Evolutionary conservation across 2,797 vertebrate species (phyloP), one percentile per base, ranked within the genome.

Genomic region (Microctenopoma lineatum): DNA sequence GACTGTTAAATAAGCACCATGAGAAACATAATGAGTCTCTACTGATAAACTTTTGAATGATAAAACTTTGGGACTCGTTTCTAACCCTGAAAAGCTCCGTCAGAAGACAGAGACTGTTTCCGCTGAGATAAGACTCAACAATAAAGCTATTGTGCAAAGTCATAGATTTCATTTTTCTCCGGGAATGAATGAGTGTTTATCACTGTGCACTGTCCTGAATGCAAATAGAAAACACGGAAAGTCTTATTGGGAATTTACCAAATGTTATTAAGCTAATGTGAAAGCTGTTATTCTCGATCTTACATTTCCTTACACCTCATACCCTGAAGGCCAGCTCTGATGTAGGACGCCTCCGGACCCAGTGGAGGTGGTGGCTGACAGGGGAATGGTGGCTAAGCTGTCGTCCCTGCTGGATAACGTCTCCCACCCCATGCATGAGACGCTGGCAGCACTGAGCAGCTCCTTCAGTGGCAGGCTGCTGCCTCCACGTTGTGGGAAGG

Each of bases 51-150:
- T 6, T 48, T 4, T 60, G 25, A 27, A 38, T 7, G 60, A 27
- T 18, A 6, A 7, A 26, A 61, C 13, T 58, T 65, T 25, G 10
- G 39, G n/a, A 56, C 5, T 36, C 32, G 27, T 42, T 42, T 8
- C 3, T 8, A 36, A 15, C 25, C 0, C 16, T 15, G 3, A 16
- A 15, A 59, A 47, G 14, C 58, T 54, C 38, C 44, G 16, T 21
- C 12, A 0, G 42, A 3, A 52, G 21, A 70, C 27, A 70, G 42
- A 72, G 32, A 46, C 12, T 0, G 5, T 39, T 36, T 53, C 18
- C 27, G 25, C 36, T n/a, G 50, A 72, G 59, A 75, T 67, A 41
- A 67, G 29, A 45, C 18, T 66, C 3, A 4, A 53, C 18, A 36
- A 8, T 7, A 39, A 21, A 47, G 15, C 21, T 44, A 10, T n/a